These are phyloP conservation scores for Ammodytes dubius DNA, from an alignment of 2,113 vertebrate genomes.

Conservation along the genomic window DNA sequence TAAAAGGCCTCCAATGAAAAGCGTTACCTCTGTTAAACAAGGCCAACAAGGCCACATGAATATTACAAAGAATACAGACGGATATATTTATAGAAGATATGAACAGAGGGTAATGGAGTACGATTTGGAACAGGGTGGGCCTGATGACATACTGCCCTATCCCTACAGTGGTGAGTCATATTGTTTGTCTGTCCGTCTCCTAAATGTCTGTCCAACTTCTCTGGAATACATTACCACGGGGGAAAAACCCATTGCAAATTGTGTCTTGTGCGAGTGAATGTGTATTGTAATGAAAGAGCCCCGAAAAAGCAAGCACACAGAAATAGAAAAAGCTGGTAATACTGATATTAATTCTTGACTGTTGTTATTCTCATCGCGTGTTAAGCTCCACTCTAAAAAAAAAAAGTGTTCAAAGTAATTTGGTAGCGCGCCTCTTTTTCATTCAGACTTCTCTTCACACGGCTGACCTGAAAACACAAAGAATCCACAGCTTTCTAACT, in stretches of 20 bases:
- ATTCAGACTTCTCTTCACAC: conserved; percentile 9
- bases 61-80: conserved; percentile 5
- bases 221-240: conserved; percentile 53
- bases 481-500: background rate
- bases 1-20: conserved; percentile 30
- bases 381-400: background rate
- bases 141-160: conserved; percentile 40
- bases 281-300: conserved; percentile 12
- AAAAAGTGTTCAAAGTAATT: background rate
- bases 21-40: conserved; percentile 16
- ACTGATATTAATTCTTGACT: background rate
- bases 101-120: conserved; percentile 12
- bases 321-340: background rate
- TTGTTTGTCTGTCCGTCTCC: conserved; percentile 52
- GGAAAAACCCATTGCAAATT: conserved; percentile 19
- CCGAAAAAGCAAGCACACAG: background rate
- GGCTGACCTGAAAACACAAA: background rate
- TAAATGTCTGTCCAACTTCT: conserved; percentile 60
- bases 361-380: too few relatives aligned
- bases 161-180: conserved; percentile 64
- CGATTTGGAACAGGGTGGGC: conserved; percentile 54
- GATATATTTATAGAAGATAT: conserved; percentile 31
- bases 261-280: background rate
- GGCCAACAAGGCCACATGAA: conserved; percentile 11
- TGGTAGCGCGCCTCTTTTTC: conserved; percentile 6